Percentiles rank a stretch among this genome's conserved stretches.
phyloP scores from a whole-genome alignment of 1,140 invertebrate species.

The Panulirus ornatus region DNA sequence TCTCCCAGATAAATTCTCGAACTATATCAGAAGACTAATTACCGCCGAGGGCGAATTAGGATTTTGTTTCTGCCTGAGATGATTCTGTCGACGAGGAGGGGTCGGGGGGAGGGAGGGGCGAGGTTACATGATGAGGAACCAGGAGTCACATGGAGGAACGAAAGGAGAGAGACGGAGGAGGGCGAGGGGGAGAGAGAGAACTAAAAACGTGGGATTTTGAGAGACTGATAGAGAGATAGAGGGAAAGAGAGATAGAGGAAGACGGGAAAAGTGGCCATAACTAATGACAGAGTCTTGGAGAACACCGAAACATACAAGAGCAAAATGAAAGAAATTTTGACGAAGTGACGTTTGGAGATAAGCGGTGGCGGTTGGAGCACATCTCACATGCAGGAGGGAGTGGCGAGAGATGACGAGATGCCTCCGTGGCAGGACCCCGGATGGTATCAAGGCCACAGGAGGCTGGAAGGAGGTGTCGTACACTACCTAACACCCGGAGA shows the following conservation, averaged over 20 bases:
- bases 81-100: not conserved
- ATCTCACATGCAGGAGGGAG: not conserved
- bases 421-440: not conserved
- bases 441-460: not conserved
- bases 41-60: not conserved
- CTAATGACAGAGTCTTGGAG: too few species aligned
- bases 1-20: constrained; percentile 12
- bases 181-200: not conserved
- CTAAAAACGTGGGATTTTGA: too few species aligned
- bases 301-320: too few species aligned
- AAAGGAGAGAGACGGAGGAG: not conserved
- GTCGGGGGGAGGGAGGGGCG: not conserved
- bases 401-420: not conserved
- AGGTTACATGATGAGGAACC: not conserved
- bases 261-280: not conserved
- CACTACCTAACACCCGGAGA: too few species aligned
- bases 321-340: too few species aligned
- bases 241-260: not conserved
- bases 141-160: not conserved
- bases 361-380: not conserved
- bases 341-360: not conserved
- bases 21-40: not conserved
- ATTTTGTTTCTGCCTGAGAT: constrained; percentile 11
- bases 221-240: not conserved
- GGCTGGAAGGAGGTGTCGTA: too few species aligned